Evolutionary conservation across 1,140 invertebrate species (phyloP).

Genomic region (Hyles euphorbiae): DNA sequence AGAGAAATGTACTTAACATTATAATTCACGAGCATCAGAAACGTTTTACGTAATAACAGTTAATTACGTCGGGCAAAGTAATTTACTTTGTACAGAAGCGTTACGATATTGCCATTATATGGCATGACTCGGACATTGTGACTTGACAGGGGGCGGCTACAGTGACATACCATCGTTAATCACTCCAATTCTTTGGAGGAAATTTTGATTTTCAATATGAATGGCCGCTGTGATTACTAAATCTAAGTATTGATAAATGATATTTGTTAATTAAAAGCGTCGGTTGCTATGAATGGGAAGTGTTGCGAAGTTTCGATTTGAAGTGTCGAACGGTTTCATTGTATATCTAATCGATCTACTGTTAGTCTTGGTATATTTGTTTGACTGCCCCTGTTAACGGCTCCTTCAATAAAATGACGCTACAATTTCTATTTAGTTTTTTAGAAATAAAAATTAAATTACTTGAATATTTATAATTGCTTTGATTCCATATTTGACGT

Average conservation of each 20-base stretch:
- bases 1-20: too few relatives aligned
- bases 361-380: too few relatives aligned
- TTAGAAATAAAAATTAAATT: too few relatives aligned
- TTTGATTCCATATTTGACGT: constrained; percentile 10
- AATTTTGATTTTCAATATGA: constrained; percentile 67
- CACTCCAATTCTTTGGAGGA: constrained; percentile 58
- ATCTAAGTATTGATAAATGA: constrained; percentile 56
- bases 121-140: constrained; percentile 55
- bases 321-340: too few relatives aligned
- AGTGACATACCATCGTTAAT: constrained; percentile 65
- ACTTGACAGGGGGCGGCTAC: constrained; percentile 38
- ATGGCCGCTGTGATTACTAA: constrained; percentile 49
- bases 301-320: constrained; percentile 10
- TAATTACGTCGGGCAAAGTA: constrained; percentile 56
- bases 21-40: background rate
- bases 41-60: constrained; percentile 39
- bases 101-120: constrained; percentile 66
- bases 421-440: too few relatives aligned
- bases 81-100: constrained; percentile 52
- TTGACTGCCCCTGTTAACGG: too few relatives aligned
- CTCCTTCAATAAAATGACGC: too few relatives aligned
- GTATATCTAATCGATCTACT: background rate
- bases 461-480: too few relatives aligned
- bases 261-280: constrained; percentile 41
- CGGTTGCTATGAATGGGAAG: constrained; percentile 14